Base-by-base conservation (phyloP, 2,797 vertebrate genomes). In the Enteromius argenteus region DNA sequence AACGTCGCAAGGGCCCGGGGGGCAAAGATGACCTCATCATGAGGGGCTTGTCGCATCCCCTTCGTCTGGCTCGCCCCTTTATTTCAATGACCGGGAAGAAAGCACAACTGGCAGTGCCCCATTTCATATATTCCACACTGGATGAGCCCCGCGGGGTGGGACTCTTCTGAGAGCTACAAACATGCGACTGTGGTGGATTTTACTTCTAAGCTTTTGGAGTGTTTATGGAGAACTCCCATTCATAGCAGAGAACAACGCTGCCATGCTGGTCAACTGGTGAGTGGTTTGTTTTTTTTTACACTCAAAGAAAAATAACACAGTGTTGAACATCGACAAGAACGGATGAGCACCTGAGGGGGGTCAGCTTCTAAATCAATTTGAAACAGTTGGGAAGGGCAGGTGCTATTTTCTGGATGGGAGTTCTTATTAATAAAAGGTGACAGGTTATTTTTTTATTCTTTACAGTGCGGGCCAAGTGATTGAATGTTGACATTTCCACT, bases 191-290 rank as follows among this genome's bases (percentile, higher is more conserved):
- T 94, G 97, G 92, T 97, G 96, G 96, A 96, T 97, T 92, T 93
- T 96, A 93, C 92, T 97, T 91, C 87, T 96, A 83, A 92, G 93
- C 60, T 90, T 95, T 84, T 94, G 96, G 95, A 95, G 95, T 81
- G 96, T 92, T 0, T 92, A 92, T 4, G 97, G 96, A 44, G 97
- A 98, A 89, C 93, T 99, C 88, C 98, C 97, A 0, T 96, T 99
- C 93, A 96, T 98, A 72, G 93, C 96, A 0, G 96, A 98, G 88
- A 99, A 99, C 89, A 97, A 97, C 1, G 98, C 98, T 0, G 97
- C 96, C 60, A 96, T 99, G 96, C 90, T 94, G 93, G 97, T 99
- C 86, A 97, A 98, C 96, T 99, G 98, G 98, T 99, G 92, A 98
- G 97, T 94, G 89, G 14, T 68, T 3, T 21, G 58, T 4, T 37